A percentile compares a stretch with the other conserved stretches of the same genome.
These are phyloP conservation scores for Choloepus hoffmanni DNA, from an alignment of 2,113 vertebrate genomes.

Conservation along the genomic window DNA sequence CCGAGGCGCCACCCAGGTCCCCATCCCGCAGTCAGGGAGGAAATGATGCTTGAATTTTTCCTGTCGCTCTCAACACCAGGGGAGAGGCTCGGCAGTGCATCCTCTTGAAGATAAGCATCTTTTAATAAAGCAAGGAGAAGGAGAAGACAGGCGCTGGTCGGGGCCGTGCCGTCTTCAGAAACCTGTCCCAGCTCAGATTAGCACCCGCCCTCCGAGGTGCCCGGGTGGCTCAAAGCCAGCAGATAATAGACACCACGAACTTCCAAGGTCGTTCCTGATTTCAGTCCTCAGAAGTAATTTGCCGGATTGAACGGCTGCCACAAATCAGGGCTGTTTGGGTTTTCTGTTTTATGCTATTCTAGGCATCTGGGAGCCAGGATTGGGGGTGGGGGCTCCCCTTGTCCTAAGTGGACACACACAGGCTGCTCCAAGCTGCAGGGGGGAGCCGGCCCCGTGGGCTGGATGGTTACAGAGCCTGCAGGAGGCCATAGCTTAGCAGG, in stretches of 20 bases:
- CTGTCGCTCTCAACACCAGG: not conserved
- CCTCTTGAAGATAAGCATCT: not conserved
- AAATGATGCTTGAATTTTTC: accelerated
- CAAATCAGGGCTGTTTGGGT: not conserved
- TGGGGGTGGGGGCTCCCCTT: not conserved
- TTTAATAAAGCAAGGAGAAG: accelerated
- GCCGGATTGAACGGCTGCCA: not conserved
- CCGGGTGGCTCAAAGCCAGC: not conserved
- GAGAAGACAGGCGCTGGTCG: accelerated
- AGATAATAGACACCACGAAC: accelerated
- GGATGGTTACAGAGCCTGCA: not conserved
- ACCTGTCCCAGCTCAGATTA: not conserved
- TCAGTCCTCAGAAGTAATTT: not conserved
- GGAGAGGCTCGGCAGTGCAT: accelerated
- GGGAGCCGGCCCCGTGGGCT: not conserved
- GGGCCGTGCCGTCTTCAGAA: accelerated
- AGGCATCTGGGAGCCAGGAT: not conserved
- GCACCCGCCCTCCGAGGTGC: not conserved
- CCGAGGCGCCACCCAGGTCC: no score
- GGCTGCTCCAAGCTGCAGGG: not conserved
- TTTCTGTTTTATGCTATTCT: not conserved
- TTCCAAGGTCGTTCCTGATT: not conserved
- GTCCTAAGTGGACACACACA: not conserved
- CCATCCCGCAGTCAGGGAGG: no score
- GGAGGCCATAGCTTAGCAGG: not conserved